phyloP scores from a whole-genome alignment of 2,113 vertebrate genomes.

The Peromyscus leucopus region DNA sequence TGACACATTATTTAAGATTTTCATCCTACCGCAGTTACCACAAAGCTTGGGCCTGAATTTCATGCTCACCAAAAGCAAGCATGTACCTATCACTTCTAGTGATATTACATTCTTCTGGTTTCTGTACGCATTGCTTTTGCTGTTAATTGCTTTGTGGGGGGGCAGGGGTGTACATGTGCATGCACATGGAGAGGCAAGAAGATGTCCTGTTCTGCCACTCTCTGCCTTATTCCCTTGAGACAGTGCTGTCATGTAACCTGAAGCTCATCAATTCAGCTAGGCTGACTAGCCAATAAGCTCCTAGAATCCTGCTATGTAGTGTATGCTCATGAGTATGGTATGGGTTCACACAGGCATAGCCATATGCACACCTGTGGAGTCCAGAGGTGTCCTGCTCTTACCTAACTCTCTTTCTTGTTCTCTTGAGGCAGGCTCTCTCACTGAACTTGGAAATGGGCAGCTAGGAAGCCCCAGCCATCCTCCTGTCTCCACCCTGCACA shows the following conservation, averaged over 20 bases:
- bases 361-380: not conserved
- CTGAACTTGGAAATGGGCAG: not conserved
- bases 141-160: not conserved
- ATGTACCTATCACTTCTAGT: not conserved
- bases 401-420: too few species aligned
- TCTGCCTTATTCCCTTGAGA: not conserved
- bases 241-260: not conserved
- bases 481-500: not conserved
- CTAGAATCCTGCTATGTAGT: not conserved
- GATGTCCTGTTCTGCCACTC: not conserved
- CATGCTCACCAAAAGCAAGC: not conserved
- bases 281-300: not conserved
- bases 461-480: not conserved
- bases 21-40: not conserved
- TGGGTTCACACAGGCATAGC: too few species aligned
- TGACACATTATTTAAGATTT: slow-evolving; percentile 7
- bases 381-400: not conserved
- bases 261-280: not conserved
- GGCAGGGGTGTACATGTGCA: not conserved
- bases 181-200: not conserved
- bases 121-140: not conserved
- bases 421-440: not conserved
- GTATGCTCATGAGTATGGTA: not conserved
- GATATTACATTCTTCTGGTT: not conserved
- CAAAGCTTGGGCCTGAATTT: not conserved